Evolutionary conservation across 2,113 vertebrate genomes (phyloP).

Genomic region (Pavo muticus): DNA sequence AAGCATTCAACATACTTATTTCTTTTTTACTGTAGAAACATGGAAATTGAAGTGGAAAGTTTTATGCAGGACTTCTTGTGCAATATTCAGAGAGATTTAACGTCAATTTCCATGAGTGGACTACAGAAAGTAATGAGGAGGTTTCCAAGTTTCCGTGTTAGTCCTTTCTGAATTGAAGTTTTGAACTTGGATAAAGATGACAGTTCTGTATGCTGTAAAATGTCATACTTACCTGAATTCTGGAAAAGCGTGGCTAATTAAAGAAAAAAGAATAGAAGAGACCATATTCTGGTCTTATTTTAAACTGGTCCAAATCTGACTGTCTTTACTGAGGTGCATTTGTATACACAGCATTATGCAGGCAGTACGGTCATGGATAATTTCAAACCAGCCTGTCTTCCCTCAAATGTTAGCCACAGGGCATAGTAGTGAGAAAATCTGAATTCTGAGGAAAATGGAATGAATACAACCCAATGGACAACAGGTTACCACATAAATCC

Average conservation of each 20-base stretch:
- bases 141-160: background rate
- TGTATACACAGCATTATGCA: background rate
- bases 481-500: background rate
- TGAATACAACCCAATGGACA: background rate
- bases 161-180: background rate
- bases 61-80: background rate
- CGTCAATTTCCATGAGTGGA: background rate
- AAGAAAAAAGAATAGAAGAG: background rate
- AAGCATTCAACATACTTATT: constrained; percentile 9
- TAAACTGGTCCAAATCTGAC: background rate
- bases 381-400: background rate
- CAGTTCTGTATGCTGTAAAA: background rate
- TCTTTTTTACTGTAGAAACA: background rate
- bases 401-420: background rate
- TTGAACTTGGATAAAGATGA: background rate
- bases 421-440: background rate
- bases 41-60: background rate
- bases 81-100: background rate
- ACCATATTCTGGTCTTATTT: background rate
- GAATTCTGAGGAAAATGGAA: background rate
- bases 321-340: background rate
- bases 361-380: background rate
- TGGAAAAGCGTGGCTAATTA: background rate
- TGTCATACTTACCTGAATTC: background rate
- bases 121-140: background rate